Base-by-base conservation (phyloP, 2,888 invertebrate species). In the Lobophora halterata region DNA sequence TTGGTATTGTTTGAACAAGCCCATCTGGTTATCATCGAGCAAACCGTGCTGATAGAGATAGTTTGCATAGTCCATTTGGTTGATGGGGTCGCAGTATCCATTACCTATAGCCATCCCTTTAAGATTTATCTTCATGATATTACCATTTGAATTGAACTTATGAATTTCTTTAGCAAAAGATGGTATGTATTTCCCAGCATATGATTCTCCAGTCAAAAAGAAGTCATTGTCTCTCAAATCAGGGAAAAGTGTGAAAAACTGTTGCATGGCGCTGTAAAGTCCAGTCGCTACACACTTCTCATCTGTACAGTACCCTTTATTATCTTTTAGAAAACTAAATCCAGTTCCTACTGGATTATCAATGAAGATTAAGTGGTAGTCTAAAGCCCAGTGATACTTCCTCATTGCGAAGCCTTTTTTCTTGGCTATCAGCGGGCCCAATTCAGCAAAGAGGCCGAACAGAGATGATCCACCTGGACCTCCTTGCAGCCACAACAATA, bases 281-380 rank as follows among this genome's bases (percentile, higher is more conserved):
- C 90, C 88, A 21, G 73, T 65, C 0, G 88, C 90, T 3, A 92
- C 82, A 54, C 89, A 89, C 0, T 64, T 70, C 61, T 92, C 88
- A 59, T 89, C 75, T 1, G 56, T 71, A 12, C 90, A 90, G 62
- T 90, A 92, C 14, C 89, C 90, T 25, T 71, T 58, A 0, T 87
- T 72, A 26, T 72, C 58, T 0, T 86, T 65, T 1, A 92, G 91
- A 58, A 90, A 92, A 61, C 92, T 92, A 58, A 91, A 92, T 1
- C 92, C 92, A 21, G 83, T 76, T 1, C 91, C 91, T 1, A 90
- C 92, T 2, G 92, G 92, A 49, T 91, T 92, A 52, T 92, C 92
- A 39, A 92, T 89, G 61, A 89, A 92, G 18, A 92, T 74, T 25
- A 92, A 64, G 47, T 90, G 89, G 55, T 89, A 82, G 10, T 89